These are phyloP conservation scores for Chionodraco myersi DNA, from an alignment of 2,113 vertebrate genomes.

Conservation along the genomic window DNA sequence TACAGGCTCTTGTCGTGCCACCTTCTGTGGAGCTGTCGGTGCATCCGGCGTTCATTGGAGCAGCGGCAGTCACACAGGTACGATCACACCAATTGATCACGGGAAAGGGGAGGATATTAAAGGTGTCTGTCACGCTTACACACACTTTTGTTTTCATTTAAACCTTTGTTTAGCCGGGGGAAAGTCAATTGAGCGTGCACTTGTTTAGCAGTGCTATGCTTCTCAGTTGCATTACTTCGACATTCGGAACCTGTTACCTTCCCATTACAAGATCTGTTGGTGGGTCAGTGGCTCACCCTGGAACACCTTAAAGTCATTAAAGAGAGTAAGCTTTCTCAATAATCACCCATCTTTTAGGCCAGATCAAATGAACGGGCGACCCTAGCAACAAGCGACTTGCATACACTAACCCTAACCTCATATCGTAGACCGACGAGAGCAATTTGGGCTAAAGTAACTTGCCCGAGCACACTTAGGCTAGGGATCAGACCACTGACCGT, in stretches of 20 bases:
- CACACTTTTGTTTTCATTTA: conserved; percentile 57
- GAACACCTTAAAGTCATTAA: background rate
- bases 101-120: conserved; percentile 85
- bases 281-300: background rate
- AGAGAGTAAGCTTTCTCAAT: background rate
- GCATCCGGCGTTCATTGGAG: conserved; percentile 71
- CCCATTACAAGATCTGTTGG: background rate
- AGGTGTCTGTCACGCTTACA: conserved; percentile 88
- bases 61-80: conserved; percentile 79
- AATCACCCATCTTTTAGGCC: background rate
- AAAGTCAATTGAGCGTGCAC: conserved; percentile 73
- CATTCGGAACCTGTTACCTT: background rate
- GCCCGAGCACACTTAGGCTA: too few species aligned
- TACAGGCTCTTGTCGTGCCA: conserved; percentile 81
- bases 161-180: conserved; percentile 46
- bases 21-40: conserved; percentile 79
- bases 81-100: conserved; percentile 79
- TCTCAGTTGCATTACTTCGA: background rate
- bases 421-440: too few species aligned
- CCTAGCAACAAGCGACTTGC: too few species aligned
- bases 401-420: background rate
- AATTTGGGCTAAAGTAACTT: too few species aligned
- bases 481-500: too few species aligned
- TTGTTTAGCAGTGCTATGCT: conserved; percentile 25
- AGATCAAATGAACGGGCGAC: background rate